Evolutionary conservation across 2,888 invertebrate genomes (phyloP), one percentile per base, ranked within the genome.

Genomic region (Trichopoda pennipes): DNA sequence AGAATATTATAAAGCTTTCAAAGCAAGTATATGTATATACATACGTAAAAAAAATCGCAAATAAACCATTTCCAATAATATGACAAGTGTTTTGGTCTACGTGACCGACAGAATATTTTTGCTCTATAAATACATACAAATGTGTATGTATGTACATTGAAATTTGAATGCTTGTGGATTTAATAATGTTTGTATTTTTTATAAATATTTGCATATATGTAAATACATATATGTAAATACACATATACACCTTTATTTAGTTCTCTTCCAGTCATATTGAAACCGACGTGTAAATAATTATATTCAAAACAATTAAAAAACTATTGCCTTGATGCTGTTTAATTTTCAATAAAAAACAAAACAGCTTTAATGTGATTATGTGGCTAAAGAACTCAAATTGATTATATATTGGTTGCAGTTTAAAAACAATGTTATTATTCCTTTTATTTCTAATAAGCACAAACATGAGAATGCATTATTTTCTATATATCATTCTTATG

Each of bases 11-110:
- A 28, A 28, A 28, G 7, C 28, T 2, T 28, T 28, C 7, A 28
- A 28, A 28, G 28, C 8, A 6, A 6, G 28, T 28, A 28, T 28
- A 28, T 6, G 28, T 28, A 28, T 28, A 7, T 7, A 28, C 4
- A 28, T 7, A 28, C 4, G 0, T 4, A 28, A 28, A 28, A 3
- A 28, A 28, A 28, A 28, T 28, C 2, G 6, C 3, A 28, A 28
- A 58, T 64, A 55, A 78, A 66, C 58, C 53, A 60, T 72, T 81
- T 58, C 75, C 49, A 66, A 81, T 81, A 76, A 28, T 60, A 76
- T 16, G 58, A 64, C 75, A 80, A 80, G 64, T 70, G 66, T 60
- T 72, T 75, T 80, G 75, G 76, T 47, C 66, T 76, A 81, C 80
- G 80, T 81, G 80, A 81, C 75, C 64, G n/a, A 69, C 3, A 19